phyloP scores from a whole-genome alignment of 2,797 vertebrate species.

The Echiichthys vipera region DNA sequence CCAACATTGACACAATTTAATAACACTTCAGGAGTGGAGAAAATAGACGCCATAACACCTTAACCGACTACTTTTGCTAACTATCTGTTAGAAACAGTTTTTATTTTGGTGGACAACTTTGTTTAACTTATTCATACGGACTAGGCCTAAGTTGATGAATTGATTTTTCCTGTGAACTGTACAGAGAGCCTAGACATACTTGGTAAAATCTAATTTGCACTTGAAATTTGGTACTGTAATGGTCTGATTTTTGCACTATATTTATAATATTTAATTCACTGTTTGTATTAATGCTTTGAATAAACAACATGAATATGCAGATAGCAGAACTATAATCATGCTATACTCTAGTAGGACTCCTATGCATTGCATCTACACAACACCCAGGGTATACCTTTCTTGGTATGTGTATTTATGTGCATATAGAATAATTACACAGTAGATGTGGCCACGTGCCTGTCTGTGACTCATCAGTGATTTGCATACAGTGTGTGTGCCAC shows the following conservation, averaged over 20 bases:
- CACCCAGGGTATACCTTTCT: constrained; percentile 16
- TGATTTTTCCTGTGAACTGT: too few relatives aligned
- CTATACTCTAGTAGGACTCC: constrained; percentile 1
- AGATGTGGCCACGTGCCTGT: constrained; percentile 29
- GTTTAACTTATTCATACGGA: neutral
- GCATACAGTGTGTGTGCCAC: constrained; percentile 24
- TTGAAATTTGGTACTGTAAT: neutral
- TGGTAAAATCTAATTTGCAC: too few relatives aligned
- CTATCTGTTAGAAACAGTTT: neutral
- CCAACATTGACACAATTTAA: too few relatives aligned
- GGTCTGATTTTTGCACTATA: too few relatives aligned
- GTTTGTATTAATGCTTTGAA: neutral
- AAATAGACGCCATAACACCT: too few relatives aligned
- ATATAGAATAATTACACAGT: constrained; percentile 39
- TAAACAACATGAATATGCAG: neutral
- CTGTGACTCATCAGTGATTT: constrained; percentile 33
- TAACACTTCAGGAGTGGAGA: too few relatives aligned
- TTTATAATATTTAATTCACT: too few relatives aligned
- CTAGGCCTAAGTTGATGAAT: neutral
- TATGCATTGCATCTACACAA: constrained; percentile 1
- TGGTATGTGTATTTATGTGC: neutral
- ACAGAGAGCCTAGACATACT: too few relatives aligned
- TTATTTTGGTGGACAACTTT: neutral
- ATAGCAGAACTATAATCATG: constrained; percentile 15
- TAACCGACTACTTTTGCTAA: neutral